A percentile compares a stretch with the other conserved stretches of the same genome.
Evolutionary conservation across 2,888 invertebrate species (phyloP).

Genomic region (Parascotia fuliginaria): DNA sequence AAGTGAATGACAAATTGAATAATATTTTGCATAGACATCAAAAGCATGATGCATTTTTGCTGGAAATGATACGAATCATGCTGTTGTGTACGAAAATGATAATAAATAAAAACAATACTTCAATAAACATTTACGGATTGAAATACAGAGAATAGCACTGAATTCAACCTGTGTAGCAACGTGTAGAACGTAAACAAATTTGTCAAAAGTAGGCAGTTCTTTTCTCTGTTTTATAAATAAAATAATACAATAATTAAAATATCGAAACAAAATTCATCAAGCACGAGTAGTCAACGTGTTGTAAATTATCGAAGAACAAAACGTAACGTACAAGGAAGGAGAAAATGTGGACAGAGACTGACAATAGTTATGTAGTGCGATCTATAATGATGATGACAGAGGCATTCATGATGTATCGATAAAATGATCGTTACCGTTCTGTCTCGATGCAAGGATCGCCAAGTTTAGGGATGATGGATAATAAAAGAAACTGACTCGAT

Average conservation of each 20-base stretch:
- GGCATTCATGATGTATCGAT: constrained; percentile 85
- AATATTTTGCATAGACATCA: constrained; percentile 77
- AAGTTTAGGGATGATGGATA: constrained; percentile 71
- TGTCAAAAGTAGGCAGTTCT: constrained; percentile 56
- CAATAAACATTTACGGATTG: constrained; percentile 55
- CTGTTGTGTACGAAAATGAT: constrained; percentile 71
- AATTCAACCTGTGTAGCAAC: background rate
- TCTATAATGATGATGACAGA: constrained; percentile 85
- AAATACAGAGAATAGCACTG: constrained; percentile 73
- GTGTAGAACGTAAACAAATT: background rate
- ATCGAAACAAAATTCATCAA: constrained; percentile 69
- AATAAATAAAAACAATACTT: constrained; percentile 60
- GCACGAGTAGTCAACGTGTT: constrained; percentile 68
- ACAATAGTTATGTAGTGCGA: constrained; percentile 66
- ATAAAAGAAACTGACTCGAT: constrained; percentile 74
- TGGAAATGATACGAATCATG: constrained; percentile 77
- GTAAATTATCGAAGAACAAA: constrained; percentile 60
- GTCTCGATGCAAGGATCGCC: constrained; percentile 82
- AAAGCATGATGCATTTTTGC: constrained; percentile 84
- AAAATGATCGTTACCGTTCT: constrained; percentile 84
- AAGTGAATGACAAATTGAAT: constrained; percentile 51
- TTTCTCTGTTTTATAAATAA: constrained; percentile 64
- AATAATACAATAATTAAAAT: constrained; percentile 56
- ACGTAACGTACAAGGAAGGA: constrained; percentile 67
- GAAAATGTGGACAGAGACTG: constrained; percentile 77